phyloP scores from a whole-genome alignment of 2,888 invertebrate species.

The Epirrhoe alternata region DNA sequence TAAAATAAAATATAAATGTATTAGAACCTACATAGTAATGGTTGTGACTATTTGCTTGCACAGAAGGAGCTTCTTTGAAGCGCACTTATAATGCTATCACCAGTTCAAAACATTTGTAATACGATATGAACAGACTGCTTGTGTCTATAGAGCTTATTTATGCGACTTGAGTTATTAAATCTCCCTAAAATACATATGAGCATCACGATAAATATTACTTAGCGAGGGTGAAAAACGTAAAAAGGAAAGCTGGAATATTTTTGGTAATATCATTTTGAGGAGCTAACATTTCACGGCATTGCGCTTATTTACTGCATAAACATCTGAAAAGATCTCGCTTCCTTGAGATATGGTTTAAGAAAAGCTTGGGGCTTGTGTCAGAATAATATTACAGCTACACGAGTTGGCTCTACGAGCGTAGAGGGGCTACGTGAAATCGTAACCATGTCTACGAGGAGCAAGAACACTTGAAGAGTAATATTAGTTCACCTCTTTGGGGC shows the following conservation, averaged over 20 bases:
- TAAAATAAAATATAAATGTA: too few species aligned
- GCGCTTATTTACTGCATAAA: conserved; percentile 31
- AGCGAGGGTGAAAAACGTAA: conserved; percentile 27
- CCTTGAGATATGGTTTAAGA: conserved; percentile 14
- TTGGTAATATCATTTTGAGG: conserved; percentile 19
- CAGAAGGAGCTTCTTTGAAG: too few species aligned
- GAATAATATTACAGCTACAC: conserved; percentile 3
- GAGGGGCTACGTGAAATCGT: conserved; percentile 15
- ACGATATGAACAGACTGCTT: too few species aligned
- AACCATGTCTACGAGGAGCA: not conserved
- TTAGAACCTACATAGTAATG: too few species aligned
- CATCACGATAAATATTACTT: conserved; percentile 33
- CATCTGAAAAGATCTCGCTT: conserved; percentile 24
- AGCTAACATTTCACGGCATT: conserved; percentile 24
- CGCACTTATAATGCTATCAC: too few species aligned
- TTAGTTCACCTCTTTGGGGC: not conserved
- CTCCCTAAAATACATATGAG: conserved; percentile 23
- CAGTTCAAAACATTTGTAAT: too few species aligned
- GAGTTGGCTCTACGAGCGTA: conserved; percentile 6
- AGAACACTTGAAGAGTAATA: not conserved
- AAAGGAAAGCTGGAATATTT: conserved; percentile 32
- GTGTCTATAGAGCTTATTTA: too few species aligned
- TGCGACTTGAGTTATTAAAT: conserved; percentile 27
- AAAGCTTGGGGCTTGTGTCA: conserved; percentile 8
- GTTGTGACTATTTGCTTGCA: too few species aligned